These are phyloP conservation scores for Drosophila santomea DNA, from an alignment of 1,140 invertebrate genomes.

Conservation along the genomic window DNA sequence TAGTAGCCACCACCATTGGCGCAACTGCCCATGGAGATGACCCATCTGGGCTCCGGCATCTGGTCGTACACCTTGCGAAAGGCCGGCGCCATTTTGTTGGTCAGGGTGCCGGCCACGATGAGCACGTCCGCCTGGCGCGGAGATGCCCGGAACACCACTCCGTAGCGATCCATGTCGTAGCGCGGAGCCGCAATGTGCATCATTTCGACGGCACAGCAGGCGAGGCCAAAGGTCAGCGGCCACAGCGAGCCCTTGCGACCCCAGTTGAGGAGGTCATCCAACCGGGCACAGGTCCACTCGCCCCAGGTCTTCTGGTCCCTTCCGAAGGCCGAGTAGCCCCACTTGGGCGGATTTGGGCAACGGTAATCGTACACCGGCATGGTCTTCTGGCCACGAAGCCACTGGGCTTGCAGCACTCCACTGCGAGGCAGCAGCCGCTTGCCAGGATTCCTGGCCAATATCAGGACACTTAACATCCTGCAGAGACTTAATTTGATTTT, in stretches of 20 bases:
- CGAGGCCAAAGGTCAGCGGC: constrained; percentile 98
- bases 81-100: constrained; percentile 99
- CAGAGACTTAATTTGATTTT: not conserved
- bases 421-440: constrained; percentile 5
- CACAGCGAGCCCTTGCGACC: constrained; percentile 95
- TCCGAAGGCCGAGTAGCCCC: constrained; percentile 71
- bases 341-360: constrained; percentile 35
- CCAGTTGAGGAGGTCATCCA: constrained; percentile 98
- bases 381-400: constrained; percentile 66
- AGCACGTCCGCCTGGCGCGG: constrained; percentile 98
- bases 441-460: not conserved
- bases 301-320: constrained; percentile 86
- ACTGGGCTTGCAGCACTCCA: not conserved
- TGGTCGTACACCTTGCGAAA: constrained; percentile 96
- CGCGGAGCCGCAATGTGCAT: constrained; percentile 99
- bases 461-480: constrained; percentile 3
- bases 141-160: constrained; percentile 97
- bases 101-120: constrained; percentile 98
- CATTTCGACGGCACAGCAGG: constrained; percentile 99
- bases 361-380: constrained; percentile 71
- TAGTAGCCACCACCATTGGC: constrained; percentile 99
- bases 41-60: constrained; percentile 97
- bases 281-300: constrained; percentile 91
- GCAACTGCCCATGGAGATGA: constrained; percentile 99
- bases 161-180: constrained; percentile 97